Evolutionary conservation across 2,888 invertebrate species (phyloP), one percentile per base, ranked within the genome.

Genomic region (Prionchulus punctatus): DNA sequence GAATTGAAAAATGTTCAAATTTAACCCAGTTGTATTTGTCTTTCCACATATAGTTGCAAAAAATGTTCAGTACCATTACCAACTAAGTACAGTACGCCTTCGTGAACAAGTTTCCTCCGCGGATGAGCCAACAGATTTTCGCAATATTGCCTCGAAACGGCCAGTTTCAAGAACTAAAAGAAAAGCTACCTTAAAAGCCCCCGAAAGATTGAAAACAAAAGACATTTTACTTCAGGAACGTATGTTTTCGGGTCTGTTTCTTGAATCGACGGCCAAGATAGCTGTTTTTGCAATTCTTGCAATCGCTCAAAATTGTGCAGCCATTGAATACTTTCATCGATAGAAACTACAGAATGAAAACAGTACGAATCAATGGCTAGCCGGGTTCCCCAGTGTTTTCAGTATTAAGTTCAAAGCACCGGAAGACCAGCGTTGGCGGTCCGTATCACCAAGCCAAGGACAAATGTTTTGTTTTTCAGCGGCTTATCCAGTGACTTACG

Each of bases 291-390:
- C 49, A 80, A 78, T 65, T 80, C 79, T 62, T 80, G 75, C 1
- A 80, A 73, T 25, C 80, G 70, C 62, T 81, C 80, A 67, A 79
- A 81, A 66, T 80, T 80, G 66, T 80, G 79, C 57, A 80, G 70
- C 80, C 80, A 80, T 63, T 78, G 77, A 74, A 80, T 80, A 64
- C 79, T 79, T 63, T 80, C 80, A 66, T 80, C 80, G 56, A 80
- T 73, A 61, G 79, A 79, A 59, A 79, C 79, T 79, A 67, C 47
- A 60, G n/a, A n/a, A n/a, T n/a, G n/a, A n/a, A n/a, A n/a, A n/a
- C n/a, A n/a, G n/a, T n/a, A n/a, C 18, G 36, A 36, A 36, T 18
- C 36, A 36, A 36, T 36, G 36, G 36, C 36, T 36, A 36, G 36
- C 36, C 7, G 7, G 36, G 36, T 18, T 36, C 12, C 36, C 12